phyloP scores from a whole-genome alignment of 1,140 invertebrate species.

The Protaetia brevitarsis region DNA sequence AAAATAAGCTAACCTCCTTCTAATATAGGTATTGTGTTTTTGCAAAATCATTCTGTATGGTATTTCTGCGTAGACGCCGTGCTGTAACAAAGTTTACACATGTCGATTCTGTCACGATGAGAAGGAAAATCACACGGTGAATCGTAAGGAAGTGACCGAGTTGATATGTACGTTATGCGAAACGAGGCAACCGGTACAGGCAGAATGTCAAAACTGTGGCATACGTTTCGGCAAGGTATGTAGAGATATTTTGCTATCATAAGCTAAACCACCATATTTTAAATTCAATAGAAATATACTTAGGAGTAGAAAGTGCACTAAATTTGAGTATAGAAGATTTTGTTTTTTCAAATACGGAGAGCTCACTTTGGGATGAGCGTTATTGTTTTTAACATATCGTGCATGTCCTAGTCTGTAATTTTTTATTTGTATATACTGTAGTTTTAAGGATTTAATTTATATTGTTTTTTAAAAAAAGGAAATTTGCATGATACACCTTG shows the following conservation, averaged over 20 bases:
- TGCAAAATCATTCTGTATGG: constrained; percentile 19
- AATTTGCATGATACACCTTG: too few relatives aligned
- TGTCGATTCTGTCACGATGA: constrained; percentile 89
- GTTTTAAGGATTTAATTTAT: too few relatives aligned
- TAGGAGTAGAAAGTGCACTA: neutral
- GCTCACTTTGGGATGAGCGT: too few relatives aligned
- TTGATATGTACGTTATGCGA: constrained; percentile 79
- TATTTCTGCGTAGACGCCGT: constrained; percentile 68
- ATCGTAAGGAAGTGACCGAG: constrained; percentile 76
- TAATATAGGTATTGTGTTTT: constrained; percentile 1
- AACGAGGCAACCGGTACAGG: constrained; percentile 75
- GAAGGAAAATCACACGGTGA: constrained; percentile 75
- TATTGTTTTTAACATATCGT: too few relatives aligned
- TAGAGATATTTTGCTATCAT: neutral
- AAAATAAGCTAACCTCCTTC: constrained; percentile 2
- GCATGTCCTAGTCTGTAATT: too few relatives aligned
- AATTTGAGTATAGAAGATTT: too few relatives aligned
- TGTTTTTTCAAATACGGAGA: too few relatives aligned
- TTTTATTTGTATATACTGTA: too few relatives aligned
- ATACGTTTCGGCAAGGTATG: constrained; percentile 72
- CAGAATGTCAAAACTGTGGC: constrained; percentile 70
- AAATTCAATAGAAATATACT: neutral
- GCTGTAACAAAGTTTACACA: constrained; percentile 82
- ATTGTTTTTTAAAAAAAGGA: too few relatives aligned
- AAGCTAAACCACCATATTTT: neutral